Conservation (phyloP, 2,888 invertebrate genomes). For the Erebia epiphron region DNA sequence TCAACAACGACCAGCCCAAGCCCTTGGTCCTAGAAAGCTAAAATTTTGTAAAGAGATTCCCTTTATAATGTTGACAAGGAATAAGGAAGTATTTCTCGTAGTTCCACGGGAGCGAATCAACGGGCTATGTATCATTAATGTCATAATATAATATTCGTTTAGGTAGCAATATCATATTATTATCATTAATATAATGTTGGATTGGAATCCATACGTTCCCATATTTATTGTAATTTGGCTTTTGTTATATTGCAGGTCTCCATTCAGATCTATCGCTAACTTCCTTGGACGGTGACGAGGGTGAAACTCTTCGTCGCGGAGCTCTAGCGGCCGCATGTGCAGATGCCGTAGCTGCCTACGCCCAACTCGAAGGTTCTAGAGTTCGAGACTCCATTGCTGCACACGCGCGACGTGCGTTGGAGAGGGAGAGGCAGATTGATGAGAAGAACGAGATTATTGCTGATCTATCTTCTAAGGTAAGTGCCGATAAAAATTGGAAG, state of each 20-base stretch:
- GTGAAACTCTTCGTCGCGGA: conserved; percentile 82
- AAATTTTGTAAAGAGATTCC: no score
- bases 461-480: conserved; percentile 91
- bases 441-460: conserved; percentile 90
- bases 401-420: conserved; percentile 88
- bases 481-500: conserved; percentile 35
- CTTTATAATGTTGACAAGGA: no score
- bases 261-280: conserved; percentile 87
- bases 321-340: conserved; percentile 88
- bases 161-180: no score
- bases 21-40: no score
- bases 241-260: conserved; percentile 71
- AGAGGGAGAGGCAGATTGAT: conserved; percentile 91
- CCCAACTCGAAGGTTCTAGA: conserved; percentile 88
- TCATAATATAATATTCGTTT: no score
- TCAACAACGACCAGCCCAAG: no score
- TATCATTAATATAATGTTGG: neutral
- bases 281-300: conserved; percentile 82
- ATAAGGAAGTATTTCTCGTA: no score
- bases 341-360: conserved; percentile 88
- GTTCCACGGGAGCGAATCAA: no score
- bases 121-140: no score
- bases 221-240: neutral
- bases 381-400: conserved; percentile 90
- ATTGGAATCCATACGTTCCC: neutral